Base-by-base conservation (phyloP, 2,888 invertebrate genomes). In the Tipula confusa region DNA sequence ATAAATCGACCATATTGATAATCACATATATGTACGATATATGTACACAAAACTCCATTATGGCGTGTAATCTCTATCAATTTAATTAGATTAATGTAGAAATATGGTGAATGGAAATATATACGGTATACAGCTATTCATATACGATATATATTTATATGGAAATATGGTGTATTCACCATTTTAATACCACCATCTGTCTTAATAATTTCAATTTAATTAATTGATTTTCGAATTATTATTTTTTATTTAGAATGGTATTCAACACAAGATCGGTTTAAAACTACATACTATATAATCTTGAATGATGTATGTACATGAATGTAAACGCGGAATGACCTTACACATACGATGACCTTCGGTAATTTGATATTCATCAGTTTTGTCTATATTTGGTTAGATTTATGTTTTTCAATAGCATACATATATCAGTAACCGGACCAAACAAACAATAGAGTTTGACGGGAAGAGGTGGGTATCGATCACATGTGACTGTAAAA, bases 1-100 rank as follows among this genome's bases (percentile, higher is more conserved):
- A 43, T 15, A 64, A 64, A 64, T 24, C 64, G 64, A 64, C 64
- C 64, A 64, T 64, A 64, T 64, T 64, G 64, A 64, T 64, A 24
- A 64, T 64, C 64, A 64, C 24, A 38, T 38, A 33, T 1, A 33
- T 33, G n/a, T 11, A 36, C 36, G n/a, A 36, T 18, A 2, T 43
- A 11, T 64, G 24, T 64, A 64, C 64, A 64, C 6, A 64, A 64
- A 64, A 64, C 64, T 64, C 64, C 64, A 64, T 64, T 64, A 64
- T 64, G 64, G 64, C 64, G 64, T 64, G 64, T 64, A 64, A 64
- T 64, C 64, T 64, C 64, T 64, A 64, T 64, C 64, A 64, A 64
- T 64, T 64, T 64, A 64, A 64, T 64, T 64, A 64, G 64, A 64
- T 64, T 64, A 64, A 64, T 64, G 64, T 64, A 64, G 9, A 64